Evolutionary conservation across 1,140 invertebrate species (phyloP).

Genomic region (Nomia melanderi): DNA sequence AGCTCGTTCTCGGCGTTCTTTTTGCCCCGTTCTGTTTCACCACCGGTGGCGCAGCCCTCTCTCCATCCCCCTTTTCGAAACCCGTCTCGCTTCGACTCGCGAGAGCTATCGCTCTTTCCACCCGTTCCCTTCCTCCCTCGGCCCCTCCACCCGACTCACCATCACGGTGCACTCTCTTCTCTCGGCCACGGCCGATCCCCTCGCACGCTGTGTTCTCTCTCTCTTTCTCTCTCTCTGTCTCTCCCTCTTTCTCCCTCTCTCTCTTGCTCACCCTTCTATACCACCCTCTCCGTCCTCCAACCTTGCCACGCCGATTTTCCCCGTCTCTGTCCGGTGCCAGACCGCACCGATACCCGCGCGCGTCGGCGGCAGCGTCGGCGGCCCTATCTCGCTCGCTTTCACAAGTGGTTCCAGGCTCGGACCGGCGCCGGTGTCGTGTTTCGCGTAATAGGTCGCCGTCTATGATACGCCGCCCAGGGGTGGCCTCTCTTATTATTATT

Average conservation of each 20-base stretch:
- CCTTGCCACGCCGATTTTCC: too few relatives aligned
- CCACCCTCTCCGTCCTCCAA: too few relatives aligned
- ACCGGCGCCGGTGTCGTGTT: conserved; percentile 74
- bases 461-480: conserved; percentile 66
- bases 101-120: conserved; percentile 19
- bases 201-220: conserved; percentile 18
- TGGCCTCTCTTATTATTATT: conserved; percentile 68
- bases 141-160: neutral
- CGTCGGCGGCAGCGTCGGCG: too few relatives aligned
- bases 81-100: conserved; percentile 14
- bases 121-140: conserved; percentile 31
- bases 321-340: neutral
- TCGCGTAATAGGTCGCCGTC: conserved; percentile 74
- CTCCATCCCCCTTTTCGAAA: conserved; percentile 24
- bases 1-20: conserved; percentile 61
- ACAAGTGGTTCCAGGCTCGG: conserved; percentile 69
- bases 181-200: conserved; percentile 19
- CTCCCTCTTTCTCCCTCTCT: too few relatives aligned
- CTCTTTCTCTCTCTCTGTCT: too few relatives aligned
- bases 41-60: conserved; percentile 46
- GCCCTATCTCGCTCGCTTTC: conserved; percentile 58
- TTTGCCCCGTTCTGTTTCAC: conserved; percentile 65
- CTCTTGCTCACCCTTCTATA: too few relatives aligned
- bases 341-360: conserved; percentile 29
- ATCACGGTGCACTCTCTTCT: too few relatives aligned